Conservation (phyloP, 2,797 vertebrate species). For the Sebastes elongatus region DNA sequence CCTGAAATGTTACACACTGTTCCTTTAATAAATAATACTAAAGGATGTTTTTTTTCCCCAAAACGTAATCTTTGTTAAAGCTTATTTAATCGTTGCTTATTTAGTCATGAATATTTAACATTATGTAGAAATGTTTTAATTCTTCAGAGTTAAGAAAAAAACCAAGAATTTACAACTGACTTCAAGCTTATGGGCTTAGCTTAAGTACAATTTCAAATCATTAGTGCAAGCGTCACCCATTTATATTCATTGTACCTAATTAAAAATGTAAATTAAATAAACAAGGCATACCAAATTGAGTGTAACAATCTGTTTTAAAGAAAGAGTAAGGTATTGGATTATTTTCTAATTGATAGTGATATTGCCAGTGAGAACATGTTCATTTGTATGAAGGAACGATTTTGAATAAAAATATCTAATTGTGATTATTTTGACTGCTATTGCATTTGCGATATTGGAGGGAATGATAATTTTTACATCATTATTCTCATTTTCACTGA, state of each 20-base stretch:
- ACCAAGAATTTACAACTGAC: neutral
- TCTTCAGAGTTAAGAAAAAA: neutral
- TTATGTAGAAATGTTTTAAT: neutral
- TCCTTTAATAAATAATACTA: neutral
- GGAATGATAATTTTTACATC: too few relatives aligned
- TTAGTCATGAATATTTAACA: neutral
- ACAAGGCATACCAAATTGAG: slow-evolving; percentile 14
- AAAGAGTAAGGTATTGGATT: neutral
- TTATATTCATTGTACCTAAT: slow-evolving; percentile 1
- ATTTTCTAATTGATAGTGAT: neutral
- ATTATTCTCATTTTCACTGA: too few relatives aligned
- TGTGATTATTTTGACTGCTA: too few relatives aligned
- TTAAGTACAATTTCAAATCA: neutral
- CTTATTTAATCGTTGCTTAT: neutral
- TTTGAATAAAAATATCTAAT: too few relatives aligned
- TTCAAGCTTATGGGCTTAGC: neutral
- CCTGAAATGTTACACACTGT: too few relatives aligned
- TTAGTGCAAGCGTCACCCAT: neutral
- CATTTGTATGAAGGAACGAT: neutral
- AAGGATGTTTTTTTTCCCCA: neutral
- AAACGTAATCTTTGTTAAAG: neutral
- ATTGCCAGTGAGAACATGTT: neutral
- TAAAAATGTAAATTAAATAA: slow-evolving; percentile 16
- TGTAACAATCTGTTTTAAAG: neutral
- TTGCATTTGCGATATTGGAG: too few relatives aligned